Percentiles rank a stretch among this genome's conserved stretches.
These are phyloP conservation scores for Mesoclemmys tuberculata DNA, from an alignment of 2,113 vertebrate species.

Conservation along the genomic window DNA sequence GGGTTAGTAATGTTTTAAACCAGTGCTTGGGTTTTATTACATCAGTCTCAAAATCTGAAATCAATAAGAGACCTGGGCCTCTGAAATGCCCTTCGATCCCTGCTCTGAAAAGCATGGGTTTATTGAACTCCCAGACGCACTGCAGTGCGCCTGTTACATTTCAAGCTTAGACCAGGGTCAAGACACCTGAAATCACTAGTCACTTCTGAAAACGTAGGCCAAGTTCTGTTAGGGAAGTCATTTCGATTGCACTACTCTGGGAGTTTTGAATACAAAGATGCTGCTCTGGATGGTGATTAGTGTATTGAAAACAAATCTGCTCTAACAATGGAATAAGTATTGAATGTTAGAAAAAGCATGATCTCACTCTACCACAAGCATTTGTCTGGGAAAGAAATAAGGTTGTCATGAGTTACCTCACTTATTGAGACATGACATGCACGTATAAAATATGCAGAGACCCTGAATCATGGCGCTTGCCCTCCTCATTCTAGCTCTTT, in stretches of 20 bases:
- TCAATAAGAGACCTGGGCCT: background rate
- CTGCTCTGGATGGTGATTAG: too few species aligned
- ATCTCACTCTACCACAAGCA: background rate
- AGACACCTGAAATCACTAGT: background rate
- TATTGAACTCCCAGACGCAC: background rate
- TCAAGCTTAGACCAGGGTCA: background rate
- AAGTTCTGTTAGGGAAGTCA: background rate
- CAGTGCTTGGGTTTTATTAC: background rate
- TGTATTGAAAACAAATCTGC: background rate
- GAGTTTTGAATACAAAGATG: background rate
- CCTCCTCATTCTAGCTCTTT: background rate
- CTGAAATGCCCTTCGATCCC: background rate
- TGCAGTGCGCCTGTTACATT: background rate
- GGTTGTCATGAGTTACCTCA: background rate
- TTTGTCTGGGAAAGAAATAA: conserved; percentile 7
- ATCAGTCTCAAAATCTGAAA: background rate
- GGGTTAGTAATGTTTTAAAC: background rate
- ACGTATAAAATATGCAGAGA: background rate
- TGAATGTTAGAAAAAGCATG: background rate
- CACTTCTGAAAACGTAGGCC: background rate
- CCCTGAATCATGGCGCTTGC: background rate
- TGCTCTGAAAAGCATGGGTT: background rate
- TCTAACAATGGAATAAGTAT: background rate
- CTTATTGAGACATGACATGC: background rate
- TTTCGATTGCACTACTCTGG: background rate